phyloP scores from a whole-genome alignment of 2,113 vertebrate genomes.

The Eulemur macaco region DNA sequence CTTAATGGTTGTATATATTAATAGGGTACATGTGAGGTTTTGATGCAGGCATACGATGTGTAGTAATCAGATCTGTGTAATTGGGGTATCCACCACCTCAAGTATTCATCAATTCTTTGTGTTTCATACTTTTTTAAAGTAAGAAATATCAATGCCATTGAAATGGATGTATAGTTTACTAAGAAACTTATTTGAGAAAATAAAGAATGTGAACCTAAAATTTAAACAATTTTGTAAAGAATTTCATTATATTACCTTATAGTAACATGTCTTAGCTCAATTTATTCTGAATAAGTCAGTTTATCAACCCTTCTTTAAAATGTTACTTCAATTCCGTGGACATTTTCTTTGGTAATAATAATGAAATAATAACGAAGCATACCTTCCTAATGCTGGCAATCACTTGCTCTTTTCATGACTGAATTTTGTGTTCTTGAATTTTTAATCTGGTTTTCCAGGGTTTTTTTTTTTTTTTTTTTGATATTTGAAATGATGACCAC shows the following conservation, averaged over 20 bases:
- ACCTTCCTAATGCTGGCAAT: neutral
- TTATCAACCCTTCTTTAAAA: neutral
- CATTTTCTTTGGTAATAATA: neutral
- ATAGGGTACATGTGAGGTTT: too few relatives aligned
- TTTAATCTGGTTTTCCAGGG: slow-evolving; percentile 15
- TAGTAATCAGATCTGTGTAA: too few relatives aligned
- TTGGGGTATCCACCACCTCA: too few relatives aligned
- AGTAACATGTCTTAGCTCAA: neutral
- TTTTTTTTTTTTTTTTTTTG: neutral
- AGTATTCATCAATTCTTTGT: too few relatives aligned
- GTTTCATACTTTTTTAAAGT: neutral
- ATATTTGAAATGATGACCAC: slow-evolving; percentile 39
- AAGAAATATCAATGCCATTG: neutral
- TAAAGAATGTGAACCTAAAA: neutral
- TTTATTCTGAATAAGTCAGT: neutral
- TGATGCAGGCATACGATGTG: too few relatives aligned
- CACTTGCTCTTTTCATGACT: neutral
- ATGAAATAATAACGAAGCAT: neutral
- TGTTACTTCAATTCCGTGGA: neutral
- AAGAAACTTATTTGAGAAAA: neutral
- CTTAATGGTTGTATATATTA: too few relatives aligned
- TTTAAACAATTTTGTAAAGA: neutral
- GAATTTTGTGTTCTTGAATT: neutral
- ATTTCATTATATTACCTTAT: neutral
- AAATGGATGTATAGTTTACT: neutral